Evolutionary conservation across 2,797 vertebrate species (phyloP).

Genomic region (Halcyon chelicuti): DNA sequence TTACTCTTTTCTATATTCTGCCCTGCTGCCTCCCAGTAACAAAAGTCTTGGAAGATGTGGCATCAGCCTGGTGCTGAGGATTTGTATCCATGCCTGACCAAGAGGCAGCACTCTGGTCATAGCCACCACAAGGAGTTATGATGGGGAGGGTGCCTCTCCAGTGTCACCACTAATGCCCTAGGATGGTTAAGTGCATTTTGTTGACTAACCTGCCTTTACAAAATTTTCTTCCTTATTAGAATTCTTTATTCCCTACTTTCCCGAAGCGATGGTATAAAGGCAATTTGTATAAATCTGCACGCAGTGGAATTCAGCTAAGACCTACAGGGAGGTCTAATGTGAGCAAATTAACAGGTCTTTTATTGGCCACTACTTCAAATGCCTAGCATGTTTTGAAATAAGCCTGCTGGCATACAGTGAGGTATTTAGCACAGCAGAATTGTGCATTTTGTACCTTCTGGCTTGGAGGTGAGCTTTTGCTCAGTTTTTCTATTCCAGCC

Average conservation of each 20-base stretch:
- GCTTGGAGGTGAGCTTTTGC: neutral
- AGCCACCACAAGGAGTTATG: fast-evolving
- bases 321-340: neutral
- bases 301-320: neutral
- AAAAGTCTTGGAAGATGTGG: neutral
- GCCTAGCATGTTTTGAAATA: neutral
- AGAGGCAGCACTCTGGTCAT: neutral
- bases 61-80: neutral
- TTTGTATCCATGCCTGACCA: fast-evolving
- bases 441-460: neutral
- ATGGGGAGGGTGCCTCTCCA: neutral
- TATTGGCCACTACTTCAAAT: neutral
- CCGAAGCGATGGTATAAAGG: neutral
- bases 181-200: neutral
- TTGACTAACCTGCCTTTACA: neutral
- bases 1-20: neutral
- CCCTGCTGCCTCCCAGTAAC: fast-evolving
- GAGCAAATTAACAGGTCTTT: neutral
- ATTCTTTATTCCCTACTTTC: neutral
- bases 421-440: neutral
- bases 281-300: neutral
- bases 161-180: neutral
- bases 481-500: neutral
- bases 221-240: neutral
- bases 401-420: neutral